These are phyloP conservation scores for Bos javanicus DNA, from an alignment of 2,113 vertebrate species.

Conservation along the genomic window DNA sequence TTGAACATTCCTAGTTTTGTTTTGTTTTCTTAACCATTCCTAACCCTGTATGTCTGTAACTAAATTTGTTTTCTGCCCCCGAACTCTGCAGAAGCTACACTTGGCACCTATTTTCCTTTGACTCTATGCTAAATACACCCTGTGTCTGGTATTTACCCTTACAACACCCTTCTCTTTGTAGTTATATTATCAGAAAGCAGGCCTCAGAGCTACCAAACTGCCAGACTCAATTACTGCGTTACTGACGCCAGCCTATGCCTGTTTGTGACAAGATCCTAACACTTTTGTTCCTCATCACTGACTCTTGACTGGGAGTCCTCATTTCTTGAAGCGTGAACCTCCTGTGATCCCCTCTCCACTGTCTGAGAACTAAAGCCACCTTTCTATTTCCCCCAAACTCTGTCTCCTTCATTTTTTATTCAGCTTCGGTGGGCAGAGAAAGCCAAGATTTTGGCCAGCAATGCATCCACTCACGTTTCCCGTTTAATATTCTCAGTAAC, in stretches of 20 bases:
- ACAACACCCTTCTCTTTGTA: not conserved
- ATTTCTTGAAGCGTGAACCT: not conserved
- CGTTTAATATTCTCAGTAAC: not conserved
- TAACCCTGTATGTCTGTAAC: not conserved
- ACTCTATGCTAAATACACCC: not conserved
- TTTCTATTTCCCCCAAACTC: not conserved
- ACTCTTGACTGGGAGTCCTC: not conserved
- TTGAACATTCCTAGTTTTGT: not conserved
- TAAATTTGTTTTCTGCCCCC: not conserved
- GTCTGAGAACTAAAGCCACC: not conserved
- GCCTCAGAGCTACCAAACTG: not conserved
- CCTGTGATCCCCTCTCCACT: not conserved
- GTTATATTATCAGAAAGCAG: not conserved
- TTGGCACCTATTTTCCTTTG: not conserved
- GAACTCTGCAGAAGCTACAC: not conserved
- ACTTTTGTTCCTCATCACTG: not conserved
- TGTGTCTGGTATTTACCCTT: not conserved
- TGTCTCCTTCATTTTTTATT: not conserved
- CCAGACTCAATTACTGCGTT: not conserved
- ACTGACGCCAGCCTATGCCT: not conserved
- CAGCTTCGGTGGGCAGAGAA: not conserved
- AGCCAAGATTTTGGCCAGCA: not conserved
- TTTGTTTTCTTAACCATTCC: not conserved
- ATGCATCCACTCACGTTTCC: not conserved
- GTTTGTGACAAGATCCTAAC: not conserved